A percentile compares a stretch with the other conserved stretches of the same genome.
Evolutionary conservation across 2,113 vertebrate species (phyloP).

Genomic region (Brienomyrus longianalis): DNA sequence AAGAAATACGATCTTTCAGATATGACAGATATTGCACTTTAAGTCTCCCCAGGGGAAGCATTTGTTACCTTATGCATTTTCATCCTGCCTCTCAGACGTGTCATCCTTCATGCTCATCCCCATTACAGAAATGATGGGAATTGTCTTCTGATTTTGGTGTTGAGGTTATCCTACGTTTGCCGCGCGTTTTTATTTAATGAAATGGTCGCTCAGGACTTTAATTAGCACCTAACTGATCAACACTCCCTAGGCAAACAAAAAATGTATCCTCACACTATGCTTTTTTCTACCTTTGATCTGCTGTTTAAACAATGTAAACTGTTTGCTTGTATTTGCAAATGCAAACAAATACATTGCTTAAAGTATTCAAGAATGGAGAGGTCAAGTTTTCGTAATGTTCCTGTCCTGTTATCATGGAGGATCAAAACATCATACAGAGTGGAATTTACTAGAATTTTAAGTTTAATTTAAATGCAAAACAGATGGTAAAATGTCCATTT

Average conservation of each 20-base stretch:
- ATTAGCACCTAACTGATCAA: neutral
- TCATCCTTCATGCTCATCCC: conserved; percentile 11
- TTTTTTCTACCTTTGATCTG: neutral
- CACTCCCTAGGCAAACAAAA: neutral
- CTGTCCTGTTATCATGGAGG: neutral
- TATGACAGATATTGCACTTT: conserved; percentile 15
- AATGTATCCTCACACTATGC: neutral
- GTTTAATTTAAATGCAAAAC: neutral
- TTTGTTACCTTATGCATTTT: conserved; percentile 15
- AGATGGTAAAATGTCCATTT: neutral
- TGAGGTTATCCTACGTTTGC: neutral
- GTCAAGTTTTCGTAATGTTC: neutral
- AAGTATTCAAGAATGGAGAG: neutral
- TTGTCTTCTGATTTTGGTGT: neutral
- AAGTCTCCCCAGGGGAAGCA: conserved; percentile 1
- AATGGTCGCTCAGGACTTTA: neutral
- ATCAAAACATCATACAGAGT: neutral
- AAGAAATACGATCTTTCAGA: neutral
- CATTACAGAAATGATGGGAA: neutral
- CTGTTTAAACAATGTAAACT: neutral
- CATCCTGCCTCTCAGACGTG: neutral
- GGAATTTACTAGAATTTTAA: neutral
- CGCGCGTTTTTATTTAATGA: neutral
- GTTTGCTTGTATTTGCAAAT: neutral
- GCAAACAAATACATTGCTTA: neutral